These are phyloP conservation scores for Nymphalis urticae DNA, from an alignment of 2,888 invertebrate genomes.

Conservation along the genomic window DNA sequence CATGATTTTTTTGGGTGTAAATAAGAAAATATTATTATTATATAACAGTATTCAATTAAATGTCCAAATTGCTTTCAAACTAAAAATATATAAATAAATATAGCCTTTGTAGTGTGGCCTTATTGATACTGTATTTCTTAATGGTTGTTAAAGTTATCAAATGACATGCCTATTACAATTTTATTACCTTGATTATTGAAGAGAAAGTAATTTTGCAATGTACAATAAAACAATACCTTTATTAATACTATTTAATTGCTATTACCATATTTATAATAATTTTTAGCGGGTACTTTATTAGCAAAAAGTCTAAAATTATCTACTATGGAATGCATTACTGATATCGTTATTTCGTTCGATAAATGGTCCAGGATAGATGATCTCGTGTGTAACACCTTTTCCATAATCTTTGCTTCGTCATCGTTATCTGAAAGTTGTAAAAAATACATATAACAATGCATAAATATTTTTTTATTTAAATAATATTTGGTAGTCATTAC, in stretches of 20 bases:
- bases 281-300: constrained; percentile 60
- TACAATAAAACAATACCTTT: constrained; percentile 18
- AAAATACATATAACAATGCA: background rate
- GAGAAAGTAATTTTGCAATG: background rate
- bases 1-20: too few species aligned
- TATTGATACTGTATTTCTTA: too few species aligned
- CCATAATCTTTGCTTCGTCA: constrained; percentile 53
- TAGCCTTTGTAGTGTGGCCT: too few species aligned
- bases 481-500: background rate
- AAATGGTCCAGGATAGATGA: constrained; percentile 63
- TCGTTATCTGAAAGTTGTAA: constrained; percentile 50
- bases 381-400: constrained; percentile 51
- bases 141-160: background rate
- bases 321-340: constrained; percentile 67
- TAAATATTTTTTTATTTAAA: too few species aligned
- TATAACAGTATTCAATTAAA: too few species aligned
- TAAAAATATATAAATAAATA: too few species aligned
- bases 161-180: background rate
- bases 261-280: constrained; percentile 62
- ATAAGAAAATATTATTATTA: too few species aligned
- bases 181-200: too few species aligned
- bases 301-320: constrained; percentile 72
- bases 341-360: constrained; percentile 66
- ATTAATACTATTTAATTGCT: constrained; percentile 32
- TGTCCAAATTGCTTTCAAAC: too few species aligned